phyloP scores from a whole-genome alignment of 2,797 vertebrate genomes.

The Orientallactaga sibirica region DNA sequence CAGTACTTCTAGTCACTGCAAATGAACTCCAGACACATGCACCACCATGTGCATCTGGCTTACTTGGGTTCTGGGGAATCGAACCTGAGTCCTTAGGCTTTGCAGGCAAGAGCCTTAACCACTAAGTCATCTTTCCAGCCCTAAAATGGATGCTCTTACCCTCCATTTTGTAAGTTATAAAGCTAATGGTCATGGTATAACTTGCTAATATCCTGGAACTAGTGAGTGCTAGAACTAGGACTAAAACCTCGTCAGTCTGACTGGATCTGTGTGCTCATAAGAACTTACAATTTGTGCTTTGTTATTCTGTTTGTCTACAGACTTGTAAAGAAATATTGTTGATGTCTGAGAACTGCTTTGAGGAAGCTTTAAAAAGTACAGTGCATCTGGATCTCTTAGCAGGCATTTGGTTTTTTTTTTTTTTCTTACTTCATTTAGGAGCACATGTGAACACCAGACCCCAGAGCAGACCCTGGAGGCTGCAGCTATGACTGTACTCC shows the following conservation, averaged over 20 bases:
- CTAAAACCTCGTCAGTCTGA: constrained; percentile 31
- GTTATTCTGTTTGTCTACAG: constrained; percentile 2
- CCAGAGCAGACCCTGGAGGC: not conserved
- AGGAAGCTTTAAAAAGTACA: constrained; percentile 36
- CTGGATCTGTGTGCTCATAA: not conserved
- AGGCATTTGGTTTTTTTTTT: not conserved
- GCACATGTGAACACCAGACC: constrained; percentile 2
- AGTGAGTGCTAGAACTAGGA: not conserved
- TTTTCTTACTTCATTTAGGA: not conserved
- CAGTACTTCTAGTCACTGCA: no score
- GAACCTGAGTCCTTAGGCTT: no score
- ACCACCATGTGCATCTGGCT: no score
- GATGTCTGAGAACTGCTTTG: constrained; percentile 52
- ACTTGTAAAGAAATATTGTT: not conserved
- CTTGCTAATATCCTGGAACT: constrained; percentile 38
- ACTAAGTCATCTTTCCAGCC: no score
- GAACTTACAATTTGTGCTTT: constrained; percentile 37
- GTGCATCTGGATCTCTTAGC: not conserved
- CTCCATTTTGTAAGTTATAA: not conserved
- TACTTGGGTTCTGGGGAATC: no score
- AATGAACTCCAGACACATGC: no score
- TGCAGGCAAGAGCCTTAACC: no score
- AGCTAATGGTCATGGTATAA: not conserved
- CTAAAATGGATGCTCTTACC: not conserved
- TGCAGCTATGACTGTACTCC: constrained; percentile 59